These are phyloP conservation scores for Ganaspis brasiliensis DNA, from an alignment of 2,888 invertebrate genomes.

Conservation along the genomic window DNA sequence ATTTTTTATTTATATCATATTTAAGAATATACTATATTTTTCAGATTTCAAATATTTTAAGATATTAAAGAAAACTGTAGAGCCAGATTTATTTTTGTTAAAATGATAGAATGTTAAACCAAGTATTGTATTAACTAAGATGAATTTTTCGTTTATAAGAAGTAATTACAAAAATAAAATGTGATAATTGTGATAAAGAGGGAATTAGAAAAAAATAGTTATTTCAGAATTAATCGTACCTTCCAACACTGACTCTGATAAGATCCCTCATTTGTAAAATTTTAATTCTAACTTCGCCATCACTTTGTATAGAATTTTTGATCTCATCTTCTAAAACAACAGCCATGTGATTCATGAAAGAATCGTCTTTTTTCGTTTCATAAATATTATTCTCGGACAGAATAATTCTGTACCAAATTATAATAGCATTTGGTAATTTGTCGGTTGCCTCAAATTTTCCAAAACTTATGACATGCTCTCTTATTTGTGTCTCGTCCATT, in stretches of 20 bases:
- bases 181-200: too few species aligned
- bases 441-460: constrained; percentile 57
- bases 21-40: too few species aligned
- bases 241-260: constrained; percentile 60
- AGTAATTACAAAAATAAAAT: too few species aligned
- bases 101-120: too few species aligned
- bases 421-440: constrained; percentile 67
- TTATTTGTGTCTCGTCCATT: constrained; percentile 65
- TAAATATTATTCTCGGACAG: constrained; percentile 57
- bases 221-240: constrained; percentile 26
- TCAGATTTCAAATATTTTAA: too few species aligned
- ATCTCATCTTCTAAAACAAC: constrained; percentile 68
- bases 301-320: constrained; percentile 54
- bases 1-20: too few species aligned
- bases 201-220: too few species aligned
- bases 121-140: too few species aligned
- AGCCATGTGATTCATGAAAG: constrained; percentile 72
- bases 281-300: constrained; percentile 65
- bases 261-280: constrained; percentile 67
- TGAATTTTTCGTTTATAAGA: too few species aligned
- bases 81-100: too few species aligned
- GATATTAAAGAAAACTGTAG: too few species aligned
- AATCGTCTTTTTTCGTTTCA: constrained; percentile 65
- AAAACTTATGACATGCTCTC: constrained; percentile 65
- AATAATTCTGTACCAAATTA: constrained; percentile 70